phyloP scores from a whole-genome alignment of 1,140 invertebrate genomes.

The Bradynema listronoti region DNA sequence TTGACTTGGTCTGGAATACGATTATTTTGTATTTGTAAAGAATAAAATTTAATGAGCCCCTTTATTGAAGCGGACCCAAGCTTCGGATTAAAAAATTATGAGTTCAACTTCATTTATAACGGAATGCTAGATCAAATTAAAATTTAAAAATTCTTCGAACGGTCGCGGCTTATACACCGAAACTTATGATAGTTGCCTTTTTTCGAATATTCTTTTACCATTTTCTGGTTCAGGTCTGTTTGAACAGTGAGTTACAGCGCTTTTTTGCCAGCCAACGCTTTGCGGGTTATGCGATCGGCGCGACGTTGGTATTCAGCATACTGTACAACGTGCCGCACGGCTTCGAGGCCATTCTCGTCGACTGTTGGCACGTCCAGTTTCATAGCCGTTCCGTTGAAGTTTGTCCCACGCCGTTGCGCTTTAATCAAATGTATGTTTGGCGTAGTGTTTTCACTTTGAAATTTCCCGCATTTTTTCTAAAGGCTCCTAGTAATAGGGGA shows the following conservation, averaged over 20 bases:
- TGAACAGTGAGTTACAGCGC: conserved; percentile 26
- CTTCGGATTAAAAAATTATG: too few relatives aligned
- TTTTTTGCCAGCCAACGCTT: conserved; percentile 27
- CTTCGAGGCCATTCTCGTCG: conserved; percentile 50
- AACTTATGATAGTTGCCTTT: too few relatives aligned
- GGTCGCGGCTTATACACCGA: too few relatives aligned
- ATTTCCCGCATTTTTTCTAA: conserved; percentile 33
- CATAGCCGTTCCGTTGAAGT: conserved; percentile 44
- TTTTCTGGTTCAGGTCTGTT: too few relatives aligned
- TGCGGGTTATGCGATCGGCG: conserved; percentile 8
- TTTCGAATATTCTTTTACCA: too few relatives aligned
- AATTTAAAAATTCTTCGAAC: too few relatives aligned
- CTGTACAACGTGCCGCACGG: conserved; percentile 57
- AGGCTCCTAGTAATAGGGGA: background rate
- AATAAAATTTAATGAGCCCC: too few relatives aligned
- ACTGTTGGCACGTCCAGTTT: conserved; percentile 54
- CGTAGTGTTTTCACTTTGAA: conserved; percentile 24
- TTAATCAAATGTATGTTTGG: conserved; percentile 37
- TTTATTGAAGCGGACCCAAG: too few relatives aligned
- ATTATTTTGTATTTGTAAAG: too few relatives aligned
- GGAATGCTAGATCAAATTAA: too few relatives aligned
- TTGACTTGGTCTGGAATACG: too few relatives aligned
- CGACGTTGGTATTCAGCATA: conserved; percentile 45
- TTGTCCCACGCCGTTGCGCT: conserved; percentile 52
- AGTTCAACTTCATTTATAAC: too few relatives aligned